Conservation (phyloP, 2,797 vertebrate genomes). For the Brachyrhaphis roseni region DNA sequence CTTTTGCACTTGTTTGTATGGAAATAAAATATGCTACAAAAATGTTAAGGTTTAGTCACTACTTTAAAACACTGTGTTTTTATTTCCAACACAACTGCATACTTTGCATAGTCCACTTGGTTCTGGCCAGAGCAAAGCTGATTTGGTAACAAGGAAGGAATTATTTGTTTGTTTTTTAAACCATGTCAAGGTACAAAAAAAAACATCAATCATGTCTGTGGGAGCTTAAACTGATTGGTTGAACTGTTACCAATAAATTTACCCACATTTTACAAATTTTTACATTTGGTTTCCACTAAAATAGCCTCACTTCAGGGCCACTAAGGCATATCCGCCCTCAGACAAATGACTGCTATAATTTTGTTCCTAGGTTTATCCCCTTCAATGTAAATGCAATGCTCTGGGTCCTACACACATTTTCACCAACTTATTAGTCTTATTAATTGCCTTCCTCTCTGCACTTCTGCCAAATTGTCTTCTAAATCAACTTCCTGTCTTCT, state of each 20-base stretch:
- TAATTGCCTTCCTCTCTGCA: conserved; percentile 31
- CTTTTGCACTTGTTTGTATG: neutral
- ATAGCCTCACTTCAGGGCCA: conserved; percentile 30
- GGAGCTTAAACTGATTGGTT: conserved; percentile 22
- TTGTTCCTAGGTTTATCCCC: conserved; percentile 33
- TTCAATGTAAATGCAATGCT: neutral
- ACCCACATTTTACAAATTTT: too few relatives aligned
- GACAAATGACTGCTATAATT: conserved; percentile 7
- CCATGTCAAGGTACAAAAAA: conserved; percentile 15
- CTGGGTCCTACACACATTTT: conserved; percentile 44
- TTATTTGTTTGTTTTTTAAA: conserved; percentile 4
- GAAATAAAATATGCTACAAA: neutral
- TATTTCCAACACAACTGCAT: neutral
- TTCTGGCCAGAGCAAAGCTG: neutral
- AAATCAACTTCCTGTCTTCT: conserved; percentile 62
- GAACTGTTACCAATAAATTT: conserved; percentile 9
- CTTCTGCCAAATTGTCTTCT: conserved; percentile 42
- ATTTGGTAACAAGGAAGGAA: conserved; percentile 5
- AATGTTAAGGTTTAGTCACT: neutral
- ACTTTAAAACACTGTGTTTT: neutral
- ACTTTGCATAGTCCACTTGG: neutral
- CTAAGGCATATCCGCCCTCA: neutral
- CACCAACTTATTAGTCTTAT: conserved; percentile 38
- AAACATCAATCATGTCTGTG: conserved; percentile 11
- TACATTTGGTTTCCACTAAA: conserved; percentile 6